phyloP scores from a whole-genome alignment of 1,140 invertebrate species.

The Drosophila repleta region DNA sequence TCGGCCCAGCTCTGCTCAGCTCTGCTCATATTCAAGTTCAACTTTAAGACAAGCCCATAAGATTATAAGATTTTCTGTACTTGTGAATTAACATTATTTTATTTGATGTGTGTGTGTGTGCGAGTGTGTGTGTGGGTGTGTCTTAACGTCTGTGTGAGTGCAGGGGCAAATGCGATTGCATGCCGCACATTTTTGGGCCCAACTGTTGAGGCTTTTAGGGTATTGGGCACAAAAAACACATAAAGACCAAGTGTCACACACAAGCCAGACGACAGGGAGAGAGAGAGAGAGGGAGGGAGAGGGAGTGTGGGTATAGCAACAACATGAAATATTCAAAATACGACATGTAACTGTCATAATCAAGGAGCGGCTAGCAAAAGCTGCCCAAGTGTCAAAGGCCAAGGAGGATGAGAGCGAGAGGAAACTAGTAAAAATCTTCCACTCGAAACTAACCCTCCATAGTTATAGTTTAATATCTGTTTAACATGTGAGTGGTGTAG shows the following conservation, averaged over 20 bases:
- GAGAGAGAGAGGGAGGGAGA: background rate
- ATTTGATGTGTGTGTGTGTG: conserved; percentile 7
- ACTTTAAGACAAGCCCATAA: background rate
- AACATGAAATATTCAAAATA: conserved; percentile 52
- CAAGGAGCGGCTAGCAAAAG: conserved; percentile 53
- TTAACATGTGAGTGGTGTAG: conserved; percentile 70
- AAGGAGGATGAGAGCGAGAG: conserved; percentile 4
- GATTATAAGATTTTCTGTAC: conserved; percentile 22
- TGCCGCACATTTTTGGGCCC: conserved; percentile 21
- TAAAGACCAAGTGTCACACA: background rate
- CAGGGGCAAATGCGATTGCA: conserved; percentile 32
- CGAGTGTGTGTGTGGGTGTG: background rate
- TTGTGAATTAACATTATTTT: conserved; percentile 12
- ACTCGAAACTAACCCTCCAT: conserved; percentile 44
- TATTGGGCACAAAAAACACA: conserved; percentile 23
- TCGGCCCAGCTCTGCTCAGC: background rate
- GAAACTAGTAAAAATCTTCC: conserved; percentile 44
- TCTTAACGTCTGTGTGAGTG: background rate
- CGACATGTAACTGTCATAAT: conserved; percentile 70
- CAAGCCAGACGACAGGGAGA: background rate
- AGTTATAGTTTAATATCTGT: conserved; percentile 79
- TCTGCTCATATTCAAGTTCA: background rate
- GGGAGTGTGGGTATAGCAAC: background rate
- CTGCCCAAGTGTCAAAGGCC: conserved; percentile 22
- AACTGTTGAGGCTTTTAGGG: conserved; percentile 37